Conservation (phyloP, 2,113 vertebrate species). For the Rhizomys pruinosus region DNA sequence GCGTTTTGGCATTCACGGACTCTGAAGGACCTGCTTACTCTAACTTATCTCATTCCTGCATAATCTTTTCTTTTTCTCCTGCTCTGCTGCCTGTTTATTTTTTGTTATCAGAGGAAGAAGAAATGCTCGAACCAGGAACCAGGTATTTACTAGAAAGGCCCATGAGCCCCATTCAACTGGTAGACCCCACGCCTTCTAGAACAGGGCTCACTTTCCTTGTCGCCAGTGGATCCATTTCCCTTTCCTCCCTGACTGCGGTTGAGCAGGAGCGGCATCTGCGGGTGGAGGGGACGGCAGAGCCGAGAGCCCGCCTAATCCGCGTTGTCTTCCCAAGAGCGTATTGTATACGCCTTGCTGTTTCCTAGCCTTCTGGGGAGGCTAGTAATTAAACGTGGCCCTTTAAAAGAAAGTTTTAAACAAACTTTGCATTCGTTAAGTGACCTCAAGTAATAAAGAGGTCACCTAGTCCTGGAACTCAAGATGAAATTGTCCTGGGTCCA, state of each 20-base stretch:
- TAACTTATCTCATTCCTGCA: constrained; percentile 93
- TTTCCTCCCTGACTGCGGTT: not conserved
- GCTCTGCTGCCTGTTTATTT: constrained; percentile 90
- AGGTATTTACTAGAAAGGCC: constrained; percentile 91
- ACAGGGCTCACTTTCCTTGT: not conserved
- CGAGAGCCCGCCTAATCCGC: not conserved
- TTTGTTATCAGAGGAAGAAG: constrained; percentile 98
- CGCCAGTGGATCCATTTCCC: not conserved
- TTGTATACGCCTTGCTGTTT: not conserved
- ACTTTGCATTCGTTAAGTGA: not conserved
- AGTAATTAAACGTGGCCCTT: not conserved
- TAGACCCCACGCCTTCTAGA: not conserved
- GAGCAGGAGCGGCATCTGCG: not conserved
- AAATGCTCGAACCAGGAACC: constrained; percentile 97
- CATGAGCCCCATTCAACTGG: not conserved
- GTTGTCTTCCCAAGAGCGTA: not conserved
- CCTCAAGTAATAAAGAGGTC: not conserved
- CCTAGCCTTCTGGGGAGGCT: not conserved
- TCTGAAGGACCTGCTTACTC: constrained; percentile 87
- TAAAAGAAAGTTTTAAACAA: not conserved
- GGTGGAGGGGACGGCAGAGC: not conserved
- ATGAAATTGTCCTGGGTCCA: not conserved
- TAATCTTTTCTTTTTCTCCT: constrained; percentile 91
- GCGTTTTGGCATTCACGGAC: constrained; percentile 86
- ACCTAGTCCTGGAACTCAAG: not conserved